phyloP scores from a whole-genome alignment of 2,888 invertebrate genomes.

The Limnephilus auricula region DNA sequence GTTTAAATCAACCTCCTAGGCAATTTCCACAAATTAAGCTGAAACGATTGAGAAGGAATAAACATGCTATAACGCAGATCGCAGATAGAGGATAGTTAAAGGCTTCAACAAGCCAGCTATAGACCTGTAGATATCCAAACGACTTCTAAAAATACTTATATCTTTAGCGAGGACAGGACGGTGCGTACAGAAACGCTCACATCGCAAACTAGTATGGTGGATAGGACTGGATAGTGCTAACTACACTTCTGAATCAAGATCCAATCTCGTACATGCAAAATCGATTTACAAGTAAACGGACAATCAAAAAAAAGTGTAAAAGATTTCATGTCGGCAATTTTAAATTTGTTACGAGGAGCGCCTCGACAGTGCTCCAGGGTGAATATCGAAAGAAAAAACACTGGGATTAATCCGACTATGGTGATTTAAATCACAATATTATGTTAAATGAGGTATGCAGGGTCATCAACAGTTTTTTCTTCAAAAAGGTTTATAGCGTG shows the following conservation, averaged over 20 bases:
- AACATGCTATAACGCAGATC: neutral
- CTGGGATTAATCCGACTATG: neutral
- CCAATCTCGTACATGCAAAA: conserved; percentile 21
- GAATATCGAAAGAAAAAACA: neutral
- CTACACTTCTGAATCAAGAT: conserved; percentile 14
- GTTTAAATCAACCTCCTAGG: neutral
- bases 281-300: conserved; percentile 13
- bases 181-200: neutral
- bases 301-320: neutral
- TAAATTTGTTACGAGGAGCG: conserved; percentile 14
- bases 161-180: conserved; percentile 18
- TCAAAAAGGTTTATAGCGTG: neutral
- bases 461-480: neutral
- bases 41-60: neutral
- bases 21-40: conserved; percentile 27
- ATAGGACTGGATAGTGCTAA: conserved; percentile 2
- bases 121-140: conserved; percentile 3
- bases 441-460: neutral
- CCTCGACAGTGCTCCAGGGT: neutral
- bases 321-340: conserved; percentile 4
- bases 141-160: conserved; percentile 24
- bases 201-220: neutral
- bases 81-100: neutral
- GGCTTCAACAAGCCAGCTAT: neutral
- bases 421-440: neutral